Base-by-base conservation (phyloP, 2,113 vertebrate genomes). In the Anguilla rostrata region DNA sequence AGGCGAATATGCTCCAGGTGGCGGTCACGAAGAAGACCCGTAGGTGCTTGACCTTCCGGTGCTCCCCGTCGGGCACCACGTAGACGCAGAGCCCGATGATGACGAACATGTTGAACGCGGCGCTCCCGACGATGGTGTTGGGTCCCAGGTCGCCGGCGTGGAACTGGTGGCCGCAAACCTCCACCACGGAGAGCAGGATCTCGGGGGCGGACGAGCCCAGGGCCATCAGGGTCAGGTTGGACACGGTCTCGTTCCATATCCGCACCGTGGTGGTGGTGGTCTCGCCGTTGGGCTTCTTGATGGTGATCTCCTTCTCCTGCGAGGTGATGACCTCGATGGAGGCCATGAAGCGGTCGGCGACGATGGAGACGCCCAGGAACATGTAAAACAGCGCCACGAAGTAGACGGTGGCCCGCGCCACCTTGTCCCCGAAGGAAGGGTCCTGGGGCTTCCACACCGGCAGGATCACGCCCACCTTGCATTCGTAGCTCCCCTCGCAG, bases 321-420 rank as follows among this genome's bases (percentile, higher is more conserved):
- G 98, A 99, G 0, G 98, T 99, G 90, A 99, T 99, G 86, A 99
- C 98, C 92, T 99, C 98, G 16, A 99, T 99, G 0, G 98, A 99
- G 26, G 98, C 98, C 98, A 99, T 99, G 95, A 99, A 99, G 56
- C 98, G 97, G 86, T 99, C 98, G 0, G 98, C 98, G 39, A 99
- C 95, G 94, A 99, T 99, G 1, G 98, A 99, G 75, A 99, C 98
- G 2, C 98, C 98, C 8, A 99, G 96, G 92, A 99, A 99, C 98
- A 99, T 99, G 94, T 99, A 99, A 86, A 96, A 97, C 96, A 99
- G 95, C 0, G 98, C 98, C 91, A 99, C 98, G 80, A 99, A 99
- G 88, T 99, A 99, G 85, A 99, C 98, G 0, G 98, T 99, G 0
- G 98, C 98, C 90, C 98, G 95, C 81, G 98, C 98, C 1, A 99